Conservation (phyloP, 2,113 vertebrate species). For the Actinemys pallida region DNA sequence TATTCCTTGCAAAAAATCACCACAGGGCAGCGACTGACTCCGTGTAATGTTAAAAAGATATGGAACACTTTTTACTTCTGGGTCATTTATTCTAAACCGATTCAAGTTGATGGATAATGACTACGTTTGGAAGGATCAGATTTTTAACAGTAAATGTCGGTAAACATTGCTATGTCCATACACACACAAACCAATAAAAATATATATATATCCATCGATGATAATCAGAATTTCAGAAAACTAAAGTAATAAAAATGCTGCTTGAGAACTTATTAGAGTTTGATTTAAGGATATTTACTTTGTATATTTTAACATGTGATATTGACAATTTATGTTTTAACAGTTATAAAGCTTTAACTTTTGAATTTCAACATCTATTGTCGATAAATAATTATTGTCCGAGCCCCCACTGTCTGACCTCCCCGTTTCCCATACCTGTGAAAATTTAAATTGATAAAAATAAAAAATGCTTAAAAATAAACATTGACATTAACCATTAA, state of each 20-base stretch:
- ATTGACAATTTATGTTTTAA: background rate
- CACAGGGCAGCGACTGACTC: background rate
- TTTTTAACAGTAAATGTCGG: background rate
- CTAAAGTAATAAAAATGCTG: background rate
- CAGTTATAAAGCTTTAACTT: background rate
- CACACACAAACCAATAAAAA: background rate
- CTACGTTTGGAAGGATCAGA: background rate
- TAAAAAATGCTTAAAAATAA: background rate
- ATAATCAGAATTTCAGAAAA: background rate
- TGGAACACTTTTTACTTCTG: background rate
- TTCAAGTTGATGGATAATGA: background rate
- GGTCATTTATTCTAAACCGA: constrained; percentile 41
- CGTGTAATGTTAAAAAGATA: background rate
- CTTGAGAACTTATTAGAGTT: background rate
- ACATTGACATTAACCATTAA: background rate
- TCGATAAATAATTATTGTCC: background rate
- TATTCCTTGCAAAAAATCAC: constrained; percentile 40
- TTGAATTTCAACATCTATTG: background rate
- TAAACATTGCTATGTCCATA: background rate
- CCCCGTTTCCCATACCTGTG: background rate
- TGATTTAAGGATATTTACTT: background rate
- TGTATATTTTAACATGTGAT: background rate
- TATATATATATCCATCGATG: background rate
- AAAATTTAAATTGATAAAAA: background rate
- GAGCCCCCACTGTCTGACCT: background rate